phyloP scores from a whole-genome alignment of 2,888 invertebrate species.

The Eilema sororculum region DNA sequence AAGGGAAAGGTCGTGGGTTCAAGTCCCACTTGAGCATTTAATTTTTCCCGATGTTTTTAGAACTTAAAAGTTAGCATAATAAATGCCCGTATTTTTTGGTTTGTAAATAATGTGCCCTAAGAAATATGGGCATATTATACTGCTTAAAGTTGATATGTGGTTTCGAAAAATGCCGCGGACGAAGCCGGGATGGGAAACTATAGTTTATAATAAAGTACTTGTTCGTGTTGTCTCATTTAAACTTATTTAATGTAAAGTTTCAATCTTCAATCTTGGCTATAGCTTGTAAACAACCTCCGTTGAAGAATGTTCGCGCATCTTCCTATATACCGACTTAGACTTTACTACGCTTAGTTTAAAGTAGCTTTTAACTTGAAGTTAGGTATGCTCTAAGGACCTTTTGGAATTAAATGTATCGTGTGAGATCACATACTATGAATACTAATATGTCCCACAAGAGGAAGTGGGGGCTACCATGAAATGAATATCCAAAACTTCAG shows the following conservation, averaged over 20 bases:
- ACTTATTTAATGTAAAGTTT: constrained; percentile 1
- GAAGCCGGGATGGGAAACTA: too few relatives aligned
- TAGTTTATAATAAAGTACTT: background rate
- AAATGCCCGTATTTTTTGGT: too few relatives aligned
- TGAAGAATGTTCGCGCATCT: background rate
- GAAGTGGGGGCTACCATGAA: background rate
- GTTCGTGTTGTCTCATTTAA: background rate
- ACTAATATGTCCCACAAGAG: background rate
- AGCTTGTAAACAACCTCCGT: constrained; percentile 4
- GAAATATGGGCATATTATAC: too few relatives aligned
- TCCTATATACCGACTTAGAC: background rate
- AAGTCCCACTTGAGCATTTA: too few relatives aligned
- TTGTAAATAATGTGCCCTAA: too few relatives aligned
- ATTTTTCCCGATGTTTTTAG: too few relatives aligned
- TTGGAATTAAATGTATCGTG: background rate
- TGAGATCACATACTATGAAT: background rate
- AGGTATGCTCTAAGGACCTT: background rate
- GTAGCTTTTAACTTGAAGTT: background rate
- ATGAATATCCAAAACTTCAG: background rate
- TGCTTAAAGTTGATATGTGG: too few relatives aligned
- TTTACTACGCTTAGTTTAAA: background rate
- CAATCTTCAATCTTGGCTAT: background rate
- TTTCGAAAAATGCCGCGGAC: too few relatives aligned
- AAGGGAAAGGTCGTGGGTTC: too few relatives aligned
- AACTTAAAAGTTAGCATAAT: too few relatives aligned